Base-by-base conservation (phyloP, 2,888 invertebrate species). In the Trachelus stipa region DNA sequence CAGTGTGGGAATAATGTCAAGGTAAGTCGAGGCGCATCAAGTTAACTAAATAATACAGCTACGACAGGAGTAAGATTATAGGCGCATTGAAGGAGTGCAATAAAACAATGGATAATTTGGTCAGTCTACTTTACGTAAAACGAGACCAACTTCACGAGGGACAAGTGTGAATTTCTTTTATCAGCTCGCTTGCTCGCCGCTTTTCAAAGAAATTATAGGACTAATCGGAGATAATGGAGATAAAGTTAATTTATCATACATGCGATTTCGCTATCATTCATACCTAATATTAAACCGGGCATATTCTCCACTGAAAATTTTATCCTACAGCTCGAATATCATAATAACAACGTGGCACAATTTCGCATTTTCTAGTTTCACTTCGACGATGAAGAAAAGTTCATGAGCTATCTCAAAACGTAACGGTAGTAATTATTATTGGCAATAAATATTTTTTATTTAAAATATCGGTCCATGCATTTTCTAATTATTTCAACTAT, bases 391-490 rank as follows among this genome's bases (percentile, higher is more conserved):
- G 23, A 56, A 56, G 9, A 56, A 23, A 56, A 56, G 23, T 23
- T 9, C 23, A 23, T 23, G 9, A 9, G 6, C 9, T 23, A 23
- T 23, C 23, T 23, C 56, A 23, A 56, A 56, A 15, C 15, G 6
- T 15, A 4, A 56, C 56, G 56, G 6, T 23, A 56, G 23, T 56
- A 23, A 9, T 56, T 56, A 56, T 23, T 83, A 79, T 85, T 83
- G 77, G 83, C 81, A 88, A 88, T 88, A 88, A 89, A 89, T 88
- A 87, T 77, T 88, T 23, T 56, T 89, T 89, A 88, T 88, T 89
- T 87, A 88, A 85, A 88, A 85, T 81, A 79, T 77, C 37, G 56
- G 35, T 73, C 77, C 76, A 74, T 79, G 77, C 75, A 80, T 80
- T 69, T 73, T 69, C 74, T 76, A 40, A 34, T 34, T 71, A 40